Base-by-base conservation (phyloP, 2,888 invertebrate species). In the Timandra comae region DNA sequence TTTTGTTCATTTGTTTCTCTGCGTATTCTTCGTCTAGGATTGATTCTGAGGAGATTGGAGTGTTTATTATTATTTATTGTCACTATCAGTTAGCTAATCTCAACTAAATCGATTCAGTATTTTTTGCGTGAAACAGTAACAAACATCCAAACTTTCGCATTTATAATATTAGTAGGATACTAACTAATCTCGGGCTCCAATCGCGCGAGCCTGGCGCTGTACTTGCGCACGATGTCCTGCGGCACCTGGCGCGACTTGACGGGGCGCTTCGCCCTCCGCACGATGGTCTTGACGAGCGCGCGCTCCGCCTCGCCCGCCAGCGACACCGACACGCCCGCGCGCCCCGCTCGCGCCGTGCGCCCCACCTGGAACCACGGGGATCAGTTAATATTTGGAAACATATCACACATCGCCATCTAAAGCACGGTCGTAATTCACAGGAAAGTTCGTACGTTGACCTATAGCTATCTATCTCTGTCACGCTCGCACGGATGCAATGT, bases 251-350 rank as follows among this genome's bases (percentile, higher is more conserved):
- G 86, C 52, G 93, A 93, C 81, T 97, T 97, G 7, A 97, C 94
- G 0, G 96, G 93, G 46, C 92, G 90, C 41, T 88, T 90, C 0
- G 97, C 96, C 47, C 92, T 90, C 68, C 93, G 94, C 23, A 98
- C 93, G 9, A 99, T 93, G 31, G 95, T 93, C 74, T 98, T 98
- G 10, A 99, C 93, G 3, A 99, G 88, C 56, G 89, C 90, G 1
- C 99, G 88, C 77, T 99, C 99, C 36, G 89, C 90, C 74, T 99
- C 99, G 0, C 98, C 98, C 29, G 97, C 97, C 30, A 99, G 82
- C 0, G 98, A 97, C 3, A 99, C 96, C 0, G 99, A 96, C 37
- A 96, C 93, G 12, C 99, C 99, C 7, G 93, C 93, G 31, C 94
- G 90, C 0, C 98, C 98, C 5, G 99, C 99, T 60, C 99, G 89